Base-by-base conservation (phyloP, 2,888 invertebrate genomes). In the Gnatocerus cornutus region DNA sequence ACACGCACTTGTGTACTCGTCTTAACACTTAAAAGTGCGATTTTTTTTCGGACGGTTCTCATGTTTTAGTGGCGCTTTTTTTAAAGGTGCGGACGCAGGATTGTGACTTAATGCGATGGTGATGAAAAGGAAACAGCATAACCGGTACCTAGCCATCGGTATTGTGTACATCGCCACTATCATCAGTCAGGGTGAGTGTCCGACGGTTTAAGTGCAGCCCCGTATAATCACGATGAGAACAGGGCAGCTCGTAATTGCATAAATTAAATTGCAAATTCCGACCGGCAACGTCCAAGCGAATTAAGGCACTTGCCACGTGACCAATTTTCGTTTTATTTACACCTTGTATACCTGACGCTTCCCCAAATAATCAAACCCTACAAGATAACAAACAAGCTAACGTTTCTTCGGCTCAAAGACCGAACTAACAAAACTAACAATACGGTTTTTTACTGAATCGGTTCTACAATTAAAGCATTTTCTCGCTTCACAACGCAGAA, bases 141-240 rank as follows among this genome's bases (percentile, higher is more conserved):
- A 82, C 74, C 82, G 87, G 81, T 84, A 83, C 74, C 83, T 89
- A 75, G 86, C 87, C 71, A 88, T 89, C 80, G 89, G 87, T 84
- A 82, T 89, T 79, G 86, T 89, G 73, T 89, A 89, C 77, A 87
- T 89, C 80, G 87, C 88, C 74, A 89, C 89, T 43, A 88, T 89
- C 75, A 88, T 89, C 79, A 89, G 88, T 79, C 89, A 89, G 85
- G 89, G 89, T 89, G 78, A 81, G 80, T 79, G 69, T 50, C 64
- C 64, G 59, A 64, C 69, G 74, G 59, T 65, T 63, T 71, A 50
- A 63, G 56, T 75, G 77, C 75, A 74, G 77, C 78, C 79, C 81
- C 53, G 81, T 81, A 81, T 74, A 76, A 74, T 69, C 68, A 73
- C 63, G 73, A 77, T 76, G 72, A 78, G 81, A 79, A 81, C 80